Conservation (phyloP, 2,113 vertebrate species). For the cattle (Bos taurus) region ARS-UCD2.0 NC_037337.1:94990501-94991000, state of each 20-base stretch:
- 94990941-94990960: not conserved
- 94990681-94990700: no score
- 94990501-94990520: no score
- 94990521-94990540: no score
- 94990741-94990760: rapidly evolving
- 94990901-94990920: not conserved
- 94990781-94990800: rapidly evolving
- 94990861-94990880: not conserved
- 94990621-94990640: no score
- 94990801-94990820: not conserved
- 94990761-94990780: no score
- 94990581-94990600: rapidly evolving
- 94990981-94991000: not conserved
- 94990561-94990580: no score
- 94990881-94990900: not conserved
- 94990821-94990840: not conserved
- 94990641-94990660: no score
- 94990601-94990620: no score
- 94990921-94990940: not conserved
- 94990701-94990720: rapidly evolving
- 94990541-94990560: no score
- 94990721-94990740: no score
- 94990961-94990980: not conserved
- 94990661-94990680: no score
- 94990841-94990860: not conserved